phyloP scores from a whole-genome alignment of 2,113 vertebrate species.

The Laticauda laticaudata region DNA sequence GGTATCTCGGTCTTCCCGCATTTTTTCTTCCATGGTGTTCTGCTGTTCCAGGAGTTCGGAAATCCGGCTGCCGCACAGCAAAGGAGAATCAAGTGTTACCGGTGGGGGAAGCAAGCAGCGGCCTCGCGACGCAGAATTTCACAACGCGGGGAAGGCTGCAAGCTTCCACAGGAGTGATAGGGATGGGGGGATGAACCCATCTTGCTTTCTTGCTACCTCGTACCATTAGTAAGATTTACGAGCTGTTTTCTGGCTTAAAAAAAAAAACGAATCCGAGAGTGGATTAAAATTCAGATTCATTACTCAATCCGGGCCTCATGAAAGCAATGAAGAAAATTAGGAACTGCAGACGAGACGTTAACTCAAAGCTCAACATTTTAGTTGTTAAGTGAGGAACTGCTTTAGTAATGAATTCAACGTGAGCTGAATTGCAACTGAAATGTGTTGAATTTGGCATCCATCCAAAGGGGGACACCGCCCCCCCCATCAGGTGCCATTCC shows the following conservation, averaged over 20 bases:
- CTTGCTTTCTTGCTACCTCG: neutral
- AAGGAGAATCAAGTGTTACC: neutral
- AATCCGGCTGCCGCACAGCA: conserved; percentile 68
- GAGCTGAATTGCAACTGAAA: neutral
- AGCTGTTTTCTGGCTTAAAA: neutral
- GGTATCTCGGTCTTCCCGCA: conserved; percentile 71
- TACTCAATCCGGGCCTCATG: neutral
- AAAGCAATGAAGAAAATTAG: neutral
- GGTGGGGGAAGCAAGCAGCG: neutral
- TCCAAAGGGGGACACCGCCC: neutral
- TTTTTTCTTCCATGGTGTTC: conserved; percentile 73
- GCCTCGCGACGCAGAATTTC: neutral
- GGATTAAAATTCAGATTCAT: neutral
- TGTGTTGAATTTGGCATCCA: neutral
- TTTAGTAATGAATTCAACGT: neutral
- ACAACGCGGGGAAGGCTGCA: neutral
- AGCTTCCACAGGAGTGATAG: neutral
- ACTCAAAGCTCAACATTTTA: neutral
- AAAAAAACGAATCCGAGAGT: neutral
- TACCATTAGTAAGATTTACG: neutral
- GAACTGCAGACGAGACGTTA: neutral
- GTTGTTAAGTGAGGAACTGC: neutral
- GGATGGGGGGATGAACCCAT: neutral
- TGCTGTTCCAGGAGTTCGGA: conserved; percentile 79
- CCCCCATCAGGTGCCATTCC: neutral